Evolutionary conservation across 2,888 invertebrate species (phyloP), one percentile per base, ranked within the genome.

Genomic region (Acrobasis suavella): DNA sequence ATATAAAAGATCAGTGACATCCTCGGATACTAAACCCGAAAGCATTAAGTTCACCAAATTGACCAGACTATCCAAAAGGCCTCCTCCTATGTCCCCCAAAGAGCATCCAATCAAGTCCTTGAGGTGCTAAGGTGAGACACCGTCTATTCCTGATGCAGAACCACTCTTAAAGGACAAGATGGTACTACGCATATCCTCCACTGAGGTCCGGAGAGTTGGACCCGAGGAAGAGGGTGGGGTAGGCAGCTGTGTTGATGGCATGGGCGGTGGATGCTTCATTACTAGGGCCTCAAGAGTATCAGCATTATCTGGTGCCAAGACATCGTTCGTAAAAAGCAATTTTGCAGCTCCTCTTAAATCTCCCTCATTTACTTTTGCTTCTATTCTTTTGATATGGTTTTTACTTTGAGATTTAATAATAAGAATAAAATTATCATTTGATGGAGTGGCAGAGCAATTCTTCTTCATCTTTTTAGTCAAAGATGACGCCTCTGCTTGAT

Each of bases 61-160:
- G 39, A 39, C 39, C 39, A 39, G 39, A 10, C 49, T 49, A n/a
- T 14, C n/a, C 49, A 49, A 49, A 49, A 49, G n/a, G 12, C 49
- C 15, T 49, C 12, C n/a, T 49, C 49, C 49, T 7, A 49, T n/a
- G 15, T 49, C 7, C 49, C 49, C n/a, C 49, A 49, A 49, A 15
- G 49, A 49, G 15, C 49, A 49, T 49, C n/a, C 49, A 14, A 9
- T 14, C 2, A 49, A 14, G 49, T 9, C 7, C 49, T 49, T 49
- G 2, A 49, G 49, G 49, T 49, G 49, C 49, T 49, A n/a, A 49
- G 49, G 49, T 7, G 49, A 49, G 49, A n/a, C n/a, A 49, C 49
- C 49, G n/a, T 49, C 49, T 15, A 49, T 49, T 49, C 49, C 49
- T 49, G 49, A 49, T 14, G 49, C 12, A 49, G 49, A 49, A n/a